These are phyloP conservation scores for Octomys mimax DNA, from an alignment of 2,797 vertebrate species.

Conservation along the genomic window DNA sequence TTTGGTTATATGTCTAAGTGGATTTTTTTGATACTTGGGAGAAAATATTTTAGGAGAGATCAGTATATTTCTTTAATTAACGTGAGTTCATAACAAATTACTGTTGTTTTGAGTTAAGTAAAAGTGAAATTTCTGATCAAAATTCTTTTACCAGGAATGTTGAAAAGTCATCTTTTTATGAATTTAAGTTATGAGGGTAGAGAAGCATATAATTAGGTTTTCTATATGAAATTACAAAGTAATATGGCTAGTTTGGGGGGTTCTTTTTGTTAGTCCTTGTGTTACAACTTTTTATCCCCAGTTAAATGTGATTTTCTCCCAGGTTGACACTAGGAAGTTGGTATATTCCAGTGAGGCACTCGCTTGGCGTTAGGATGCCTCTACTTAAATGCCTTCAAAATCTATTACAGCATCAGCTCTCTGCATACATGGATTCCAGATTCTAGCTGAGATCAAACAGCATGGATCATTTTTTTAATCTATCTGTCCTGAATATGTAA, in stretches of 20 bases:
- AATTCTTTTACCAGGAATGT: slow-evolving; percentile 44
- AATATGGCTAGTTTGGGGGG: neutral
- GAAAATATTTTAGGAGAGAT: slow-evolving; percentile 46
- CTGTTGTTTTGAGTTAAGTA: slow-evolving; percentile 14
- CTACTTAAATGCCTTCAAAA: neutral
- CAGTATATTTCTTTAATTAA: slow-evolving; percentile 47
- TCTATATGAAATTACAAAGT: slow-evolving; percentile 13
- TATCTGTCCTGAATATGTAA: neutral
- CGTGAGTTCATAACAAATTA: slow-evolving; percentile 31
- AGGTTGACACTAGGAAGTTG: neutral
- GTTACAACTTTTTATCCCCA: neutral
- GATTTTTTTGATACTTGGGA: slow-evolving; percentile 86
- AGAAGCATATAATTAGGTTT: neutral
- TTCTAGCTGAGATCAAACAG: neutral
- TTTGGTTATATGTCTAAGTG: slow-evolving; percentile 96
- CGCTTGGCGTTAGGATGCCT: neutral
- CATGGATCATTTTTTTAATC: neutral
- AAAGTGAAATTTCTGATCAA: slow-evolving; percentile 34
- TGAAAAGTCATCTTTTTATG: slow-evolving; percentile 42
- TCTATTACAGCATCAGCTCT: neutral
- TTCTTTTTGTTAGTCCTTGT: neutral
- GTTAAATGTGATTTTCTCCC: neutral
- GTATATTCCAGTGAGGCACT: neutral
- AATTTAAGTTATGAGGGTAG: neutral
- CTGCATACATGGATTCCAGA: no score